Evolutionary conservation across 2,113 vertebrate genomes (phyloP), one percentile per base, ranked within the genome.

Genomic region (Epinephelus moara): DNA sequence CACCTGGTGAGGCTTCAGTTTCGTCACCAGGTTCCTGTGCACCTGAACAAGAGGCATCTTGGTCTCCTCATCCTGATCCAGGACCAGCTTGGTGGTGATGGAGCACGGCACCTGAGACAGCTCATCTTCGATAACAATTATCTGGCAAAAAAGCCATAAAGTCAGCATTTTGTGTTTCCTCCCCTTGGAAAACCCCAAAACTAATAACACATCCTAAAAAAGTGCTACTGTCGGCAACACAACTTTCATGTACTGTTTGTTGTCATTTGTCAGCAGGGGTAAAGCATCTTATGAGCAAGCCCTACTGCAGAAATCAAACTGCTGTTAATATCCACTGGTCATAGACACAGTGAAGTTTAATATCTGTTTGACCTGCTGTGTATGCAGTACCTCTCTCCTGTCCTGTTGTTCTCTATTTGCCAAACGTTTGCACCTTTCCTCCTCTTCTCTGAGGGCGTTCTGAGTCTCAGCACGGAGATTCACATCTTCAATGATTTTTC

Each of bases 401-500:
- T 97, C 98, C 37, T 97, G 96, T 40, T 96, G 94, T 3, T 98
- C 97, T 84, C 97, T 94, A 66, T 96, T 94, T n/a, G 97, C 97
- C 69, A 99, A 94, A 7, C 97, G 97, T 88, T 94, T 96, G 81
- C 96, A 92, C 80, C 98, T 96, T 85, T 99, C 98, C 92, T 99
- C 97, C 76, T 99, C 98, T 84, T 98, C 98, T 90, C 96, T 97
- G 71, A 99, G 94, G 0, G 98, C 98, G 90, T 98, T 97, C 91
- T 98, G 97, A 5, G 97, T 99, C 94, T 99, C 98, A 56, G 95
- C 94, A 55, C 97, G 92, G 53, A 99, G 95, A 61, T 97, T 96
- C 80, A 94, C 96, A 63, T 97, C 97, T 77, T 97, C 96, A 67
- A 99, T 93, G 73, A 99, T 99, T 82, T 95, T 97, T n/a, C 98